Conservation (phyloP, 2,113 vertebrate species). For the Rhinopithecus roxellana region DNA sequence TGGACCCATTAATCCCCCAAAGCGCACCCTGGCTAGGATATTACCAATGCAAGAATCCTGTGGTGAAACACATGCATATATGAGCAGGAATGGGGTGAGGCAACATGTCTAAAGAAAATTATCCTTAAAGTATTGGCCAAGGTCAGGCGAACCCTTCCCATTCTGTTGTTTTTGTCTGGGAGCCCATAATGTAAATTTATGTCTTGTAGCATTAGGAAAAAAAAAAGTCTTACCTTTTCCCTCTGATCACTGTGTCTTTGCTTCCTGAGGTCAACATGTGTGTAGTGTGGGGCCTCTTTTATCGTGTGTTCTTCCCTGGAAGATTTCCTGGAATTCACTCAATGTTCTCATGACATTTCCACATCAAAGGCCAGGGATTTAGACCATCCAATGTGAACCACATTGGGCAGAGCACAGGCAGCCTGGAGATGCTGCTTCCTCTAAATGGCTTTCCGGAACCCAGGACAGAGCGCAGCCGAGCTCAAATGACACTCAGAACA, state of each 20-base stretch:
- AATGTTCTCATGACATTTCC: constrained; percentile 35
- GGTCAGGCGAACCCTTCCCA: neutral
- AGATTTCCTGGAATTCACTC: constrained; percentile 55
- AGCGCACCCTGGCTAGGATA: neutral
- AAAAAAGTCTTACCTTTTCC: neutral
- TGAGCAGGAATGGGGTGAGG: neutral
- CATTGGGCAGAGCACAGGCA: neutral
- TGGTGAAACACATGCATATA: accelerated
- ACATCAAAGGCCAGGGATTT: constrained; percentile 67
- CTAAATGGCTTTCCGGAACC: constrained; percentile 9
- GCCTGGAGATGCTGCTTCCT: constrained; percentile 39
- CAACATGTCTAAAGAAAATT: neutral
- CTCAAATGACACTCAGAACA: neutral
- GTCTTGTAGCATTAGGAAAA: neutral
- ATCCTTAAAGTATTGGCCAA: neutral
- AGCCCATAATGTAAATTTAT: constrained; percentile 7
- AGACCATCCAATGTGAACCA: neutral
- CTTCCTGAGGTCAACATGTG: neutral
- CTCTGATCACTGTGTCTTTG: neutral
- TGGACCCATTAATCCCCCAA: neutral
- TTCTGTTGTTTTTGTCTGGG: neutral
- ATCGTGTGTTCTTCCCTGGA: neutral
- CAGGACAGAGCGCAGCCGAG: neutral
- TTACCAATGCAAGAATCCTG: neutral
- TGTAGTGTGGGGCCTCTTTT: neutral